Evolutionary conservation across 2,888 invertebrate genomes (phyloP).

Genomic region (Xestia sexstrigata): DNA sequence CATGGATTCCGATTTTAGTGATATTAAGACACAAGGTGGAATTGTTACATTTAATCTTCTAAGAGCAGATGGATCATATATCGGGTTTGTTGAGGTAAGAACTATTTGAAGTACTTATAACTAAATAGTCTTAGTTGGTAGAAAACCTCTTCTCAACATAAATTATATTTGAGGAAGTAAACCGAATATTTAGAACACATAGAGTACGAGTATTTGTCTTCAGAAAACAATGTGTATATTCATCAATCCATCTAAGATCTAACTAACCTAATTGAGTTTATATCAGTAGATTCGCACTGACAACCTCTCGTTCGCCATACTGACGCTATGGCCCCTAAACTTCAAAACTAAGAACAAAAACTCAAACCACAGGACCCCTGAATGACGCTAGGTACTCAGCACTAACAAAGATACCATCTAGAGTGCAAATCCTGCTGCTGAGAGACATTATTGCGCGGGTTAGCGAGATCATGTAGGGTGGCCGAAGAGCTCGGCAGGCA

Average conservation of each 20-base stretch:
- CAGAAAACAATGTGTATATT: neutral
- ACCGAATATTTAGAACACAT: neutral
- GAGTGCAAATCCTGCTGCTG: neutral
- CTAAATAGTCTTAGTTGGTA: neutral
- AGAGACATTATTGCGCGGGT: neutral
- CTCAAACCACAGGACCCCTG: neutral
- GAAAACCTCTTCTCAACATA: neutral
- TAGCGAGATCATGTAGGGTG: neutral
- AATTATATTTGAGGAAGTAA: neutral
- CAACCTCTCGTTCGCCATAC: neutral
- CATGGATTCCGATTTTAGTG: constrained; percentile 92
- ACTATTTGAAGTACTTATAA: neutral
- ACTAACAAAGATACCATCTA: neutral
- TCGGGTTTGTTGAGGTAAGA: constrained; percentile 96
- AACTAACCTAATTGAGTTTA: neutral
- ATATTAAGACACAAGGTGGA: constrained; percentile 93
- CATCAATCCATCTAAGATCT: neutral
- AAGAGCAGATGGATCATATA: constrained; percentile 93
- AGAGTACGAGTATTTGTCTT: neutral
- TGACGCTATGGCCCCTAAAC: neutral
- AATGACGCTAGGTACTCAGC: neutral
- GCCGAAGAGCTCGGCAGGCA: neutral
- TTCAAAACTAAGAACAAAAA: neutral
- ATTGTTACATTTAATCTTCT: constrained; percentile 97
- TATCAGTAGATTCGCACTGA: neutral